These are phyloP conservation scores for Panthera uncia DNA, from an alignment of 2,113 vertebrate species.

Conservation along the genomic window DNA sequence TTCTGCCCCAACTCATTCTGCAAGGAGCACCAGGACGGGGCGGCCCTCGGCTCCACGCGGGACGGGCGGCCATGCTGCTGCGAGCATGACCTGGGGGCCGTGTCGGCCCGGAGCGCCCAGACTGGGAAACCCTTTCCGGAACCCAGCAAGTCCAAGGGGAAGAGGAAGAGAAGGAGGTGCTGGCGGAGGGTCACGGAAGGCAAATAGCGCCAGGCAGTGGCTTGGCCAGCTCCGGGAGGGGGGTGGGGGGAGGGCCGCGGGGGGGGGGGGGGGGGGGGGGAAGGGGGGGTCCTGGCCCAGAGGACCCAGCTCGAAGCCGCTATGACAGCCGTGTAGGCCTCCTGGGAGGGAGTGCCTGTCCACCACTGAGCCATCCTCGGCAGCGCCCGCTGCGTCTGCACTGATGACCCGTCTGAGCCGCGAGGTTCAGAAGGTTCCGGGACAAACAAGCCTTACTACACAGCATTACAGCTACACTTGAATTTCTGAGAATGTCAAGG, in stretches of 20 bases:
- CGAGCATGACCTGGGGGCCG: conserved; percentile 91
- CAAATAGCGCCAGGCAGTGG: conserved; percentile 81
- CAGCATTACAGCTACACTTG: conserved; percentile 88
- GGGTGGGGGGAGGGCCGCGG: not conserved
- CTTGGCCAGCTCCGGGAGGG: not conserved
- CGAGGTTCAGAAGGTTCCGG: conserved; percentile 77
- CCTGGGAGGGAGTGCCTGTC: conserved; percentile 78
- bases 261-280: not conserved
- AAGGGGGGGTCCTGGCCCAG: not conserved
- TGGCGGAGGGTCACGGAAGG: conserved; percentile 84
- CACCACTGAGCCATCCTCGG: conserved; percentile 87
- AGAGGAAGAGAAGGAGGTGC: conserved; percentile 83
- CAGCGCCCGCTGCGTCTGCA: conserved; percentile 87
- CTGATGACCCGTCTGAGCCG: conserved; percentile 84
- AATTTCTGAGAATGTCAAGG: conserved; percentile 81
- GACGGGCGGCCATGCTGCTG: conserved; percentile 91
- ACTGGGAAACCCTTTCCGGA: conserved; percentile 77
- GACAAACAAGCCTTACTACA: conserved; percentile 82
- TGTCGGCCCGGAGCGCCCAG: conserved; percentile 76
- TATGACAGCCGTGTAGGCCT: conserved; percentile 79
- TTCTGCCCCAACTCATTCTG: conserved; percentile 99
- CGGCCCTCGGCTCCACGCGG: conserved; percentile 83
- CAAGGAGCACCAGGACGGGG: conserved; percentile 93
- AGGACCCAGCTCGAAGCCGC: conserved; percentile 77
- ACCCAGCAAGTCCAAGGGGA: conserved; percentile 77